These are phyloP conservation scores for Okamejei kenojei DNA, from an alignment of 2,797 vertebrate species.

Conservation along the genomic window DNA sequence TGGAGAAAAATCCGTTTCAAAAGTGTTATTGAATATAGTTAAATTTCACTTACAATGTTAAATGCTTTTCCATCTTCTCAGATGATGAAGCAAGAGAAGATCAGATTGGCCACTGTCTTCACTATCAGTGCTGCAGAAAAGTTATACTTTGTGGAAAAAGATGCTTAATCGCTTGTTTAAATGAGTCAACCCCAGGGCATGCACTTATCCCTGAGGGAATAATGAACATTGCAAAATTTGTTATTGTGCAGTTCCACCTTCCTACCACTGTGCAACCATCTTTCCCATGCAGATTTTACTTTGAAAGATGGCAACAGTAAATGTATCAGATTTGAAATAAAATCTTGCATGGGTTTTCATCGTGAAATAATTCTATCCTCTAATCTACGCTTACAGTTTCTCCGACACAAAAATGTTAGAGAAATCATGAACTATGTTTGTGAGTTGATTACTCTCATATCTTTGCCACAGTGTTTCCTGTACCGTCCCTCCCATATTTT, in stretches of 20 bases:
- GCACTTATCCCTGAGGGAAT: conserved; percentile 6
- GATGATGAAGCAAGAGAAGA: background rate
- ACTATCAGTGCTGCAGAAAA: conserved; percentile 4
- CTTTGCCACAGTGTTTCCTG: background rate
- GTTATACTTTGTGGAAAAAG: background rate
- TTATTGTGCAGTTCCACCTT: conserved; percentile 9
- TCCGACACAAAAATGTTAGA: background rate
- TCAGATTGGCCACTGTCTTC: background rate
- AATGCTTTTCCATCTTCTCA: conserved; percentile 2
- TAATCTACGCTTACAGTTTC: background rate
- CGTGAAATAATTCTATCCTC: background rate
- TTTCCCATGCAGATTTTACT: background rate
- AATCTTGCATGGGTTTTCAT: background rate
- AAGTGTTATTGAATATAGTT: background rate
- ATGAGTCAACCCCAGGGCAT: background rate
- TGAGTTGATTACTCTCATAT: background rate
- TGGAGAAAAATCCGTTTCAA: background rate
- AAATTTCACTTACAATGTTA: background rate
- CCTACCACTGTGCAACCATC: background rate
- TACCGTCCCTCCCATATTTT: background rate
- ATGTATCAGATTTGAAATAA: background rate
- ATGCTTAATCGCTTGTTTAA: conserved; percentile 22
- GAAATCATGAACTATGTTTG: background rate
- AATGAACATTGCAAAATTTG: background rate
- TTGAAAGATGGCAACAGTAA: background rate